Percentiles rank a stretch among this genome's conserved stretches.
Evolutionary conservation across 2,113 vertebrate genomes (phyloP).

Genomic region (Eulemur macaco): DNA sequence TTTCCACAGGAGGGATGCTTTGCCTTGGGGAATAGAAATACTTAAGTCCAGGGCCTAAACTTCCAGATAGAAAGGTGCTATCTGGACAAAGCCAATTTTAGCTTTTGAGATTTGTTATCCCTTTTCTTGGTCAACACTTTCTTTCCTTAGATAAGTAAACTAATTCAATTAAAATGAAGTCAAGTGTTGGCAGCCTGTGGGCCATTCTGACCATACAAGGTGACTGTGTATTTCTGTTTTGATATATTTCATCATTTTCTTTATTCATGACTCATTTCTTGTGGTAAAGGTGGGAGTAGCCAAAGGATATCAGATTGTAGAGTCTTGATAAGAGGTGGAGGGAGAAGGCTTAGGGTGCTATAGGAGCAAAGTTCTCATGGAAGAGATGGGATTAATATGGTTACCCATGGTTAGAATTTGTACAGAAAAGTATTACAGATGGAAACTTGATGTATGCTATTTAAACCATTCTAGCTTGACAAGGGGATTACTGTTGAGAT

Average conservation of each 20-base stretch:
- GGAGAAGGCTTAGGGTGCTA: not conserved
- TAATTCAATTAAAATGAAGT: not conserved
- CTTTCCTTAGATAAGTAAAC: not conserved
- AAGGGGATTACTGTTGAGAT: not conserved
- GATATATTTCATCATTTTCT: constrained; percentile 32
- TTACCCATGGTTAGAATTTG: constrained; percentile 1
- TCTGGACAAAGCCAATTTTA: not conserved
- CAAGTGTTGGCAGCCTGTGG: not conserved
- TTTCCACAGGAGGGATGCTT: not conserved
- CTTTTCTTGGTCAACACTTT: not conserved
- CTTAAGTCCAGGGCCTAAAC: not conserved
- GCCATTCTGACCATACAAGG: not conserved
- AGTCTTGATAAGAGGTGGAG: not conserved
- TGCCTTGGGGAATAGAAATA: not conserved
- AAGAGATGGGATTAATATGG: not conserved
- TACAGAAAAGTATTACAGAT: not conserved
- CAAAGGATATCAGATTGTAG: not conserved
- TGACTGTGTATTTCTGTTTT: constrained; percentile 6
- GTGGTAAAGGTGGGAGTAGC: not conserved
- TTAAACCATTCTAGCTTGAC: constrained; percentile 22
- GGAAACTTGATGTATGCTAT: not conserved
- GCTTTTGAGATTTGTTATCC: not conserved
- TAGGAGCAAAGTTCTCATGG: not conserved
- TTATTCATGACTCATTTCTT: not conserved
- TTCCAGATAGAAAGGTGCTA: not conserved